Conservation (phyloP, 2,113 vertebrate genomes). For the Ranitomeya imitator region DNA sequence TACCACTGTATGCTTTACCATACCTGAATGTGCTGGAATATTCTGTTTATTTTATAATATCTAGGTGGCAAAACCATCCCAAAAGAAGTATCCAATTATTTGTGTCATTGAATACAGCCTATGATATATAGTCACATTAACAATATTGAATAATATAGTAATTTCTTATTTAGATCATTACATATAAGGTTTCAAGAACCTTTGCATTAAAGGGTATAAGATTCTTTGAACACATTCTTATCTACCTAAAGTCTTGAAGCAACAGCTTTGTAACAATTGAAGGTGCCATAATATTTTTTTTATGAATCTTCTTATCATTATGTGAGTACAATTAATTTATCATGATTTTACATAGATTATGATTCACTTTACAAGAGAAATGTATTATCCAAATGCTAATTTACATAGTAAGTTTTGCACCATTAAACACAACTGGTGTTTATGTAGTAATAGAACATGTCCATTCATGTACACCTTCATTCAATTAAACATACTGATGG, state of each 20-base stretch:
- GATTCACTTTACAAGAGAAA: not conserved
- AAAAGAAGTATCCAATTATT: too few relatives aligned
- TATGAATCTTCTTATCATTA: not conserved
- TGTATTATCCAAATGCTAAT: not conserved
- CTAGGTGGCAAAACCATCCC: too few relatives aligned
- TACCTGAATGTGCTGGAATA: too few relatives aligned
- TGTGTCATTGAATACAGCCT: too few relatives aligned
- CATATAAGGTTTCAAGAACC: too few relatives aligned
- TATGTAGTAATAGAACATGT: not conserved
- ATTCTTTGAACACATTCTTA: not conserved
- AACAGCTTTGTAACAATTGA: not conserved
- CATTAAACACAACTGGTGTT: not conserved
- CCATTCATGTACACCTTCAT: not conserved
- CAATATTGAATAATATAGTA: too few relatives aligned
- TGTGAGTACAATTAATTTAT: not conserved
- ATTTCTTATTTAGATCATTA: too few relatives aligned
- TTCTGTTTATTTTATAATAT: too few relatives aligned
- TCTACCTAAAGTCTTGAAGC: not conserved
- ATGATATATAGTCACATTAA: too few relatives aligned
- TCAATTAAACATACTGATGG: not conserved
- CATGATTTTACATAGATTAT: not conserved
- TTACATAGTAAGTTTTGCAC: not conserved
- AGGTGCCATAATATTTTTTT: not conserved
- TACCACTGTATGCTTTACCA: too few relatives aligned
- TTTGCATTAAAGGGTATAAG: not conserved